These are phyloP conservation scores for Pleuronectes platessa DNA, from an alignment of 2,113 vertebrate species.

Conservation along the genomic window DNA sequence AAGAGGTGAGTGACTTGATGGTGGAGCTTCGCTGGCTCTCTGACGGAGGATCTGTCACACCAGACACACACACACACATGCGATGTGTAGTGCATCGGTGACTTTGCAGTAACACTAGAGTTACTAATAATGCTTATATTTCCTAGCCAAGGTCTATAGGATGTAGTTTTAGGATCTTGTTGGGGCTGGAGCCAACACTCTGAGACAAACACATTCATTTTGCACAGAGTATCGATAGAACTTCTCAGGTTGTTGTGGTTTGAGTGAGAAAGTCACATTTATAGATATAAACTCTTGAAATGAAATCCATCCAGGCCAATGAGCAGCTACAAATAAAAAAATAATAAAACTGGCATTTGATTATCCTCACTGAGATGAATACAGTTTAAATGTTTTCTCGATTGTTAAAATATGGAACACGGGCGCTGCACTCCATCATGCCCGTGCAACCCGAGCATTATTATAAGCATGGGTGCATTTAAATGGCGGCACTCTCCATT, in stretches of 20 bases:
- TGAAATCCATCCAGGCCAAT: not conserved
- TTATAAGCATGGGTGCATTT: constrained; percentile 47
- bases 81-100: constrained; percentile 7
- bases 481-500: constrained; percentile 45
- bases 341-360: not conserved
- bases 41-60: constrained; percentile 70
- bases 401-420: not conserved
- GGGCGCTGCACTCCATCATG: not conserved
- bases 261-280: constrained; percentile 11
- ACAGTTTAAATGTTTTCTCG: not conserved
- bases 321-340: not conserved
- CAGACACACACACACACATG: not conserved
- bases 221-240: constrained; percentile 4
- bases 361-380: not conserved
- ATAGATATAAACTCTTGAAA: not conserved
- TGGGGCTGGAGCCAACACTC: constrained; percentile 44
- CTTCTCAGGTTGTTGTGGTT: constrained; percentile 8
- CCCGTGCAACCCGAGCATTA: constrained; percentile 3
- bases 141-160: constrained; percentile 53
- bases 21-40: constrained; percentile 64
- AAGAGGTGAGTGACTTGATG: constrained; percentile 68
- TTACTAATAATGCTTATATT: constrained; percentile 69
- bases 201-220: constrained; percentile 56
- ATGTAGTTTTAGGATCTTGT: constrained; percentile 36
- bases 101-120: constrained; percentile 61